These are phyloP conservation scores for Sebastes hubbsi DNA, from an alignment of 2,797 vertebrate species.

Conservation along the genomic window DNA sequence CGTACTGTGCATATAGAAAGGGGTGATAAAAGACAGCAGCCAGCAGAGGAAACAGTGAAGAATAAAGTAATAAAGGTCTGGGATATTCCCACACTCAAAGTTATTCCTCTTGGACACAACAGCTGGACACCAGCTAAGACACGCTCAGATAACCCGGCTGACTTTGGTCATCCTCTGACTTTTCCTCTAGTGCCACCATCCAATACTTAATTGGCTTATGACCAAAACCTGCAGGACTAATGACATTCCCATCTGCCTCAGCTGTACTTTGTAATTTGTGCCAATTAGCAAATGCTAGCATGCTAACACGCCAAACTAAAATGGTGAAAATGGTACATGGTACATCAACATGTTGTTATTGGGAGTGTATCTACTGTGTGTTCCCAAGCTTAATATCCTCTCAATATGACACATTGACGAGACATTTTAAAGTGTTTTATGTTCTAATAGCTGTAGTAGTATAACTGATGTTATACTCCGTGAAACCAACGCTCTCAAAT, in stretches of 20 bases:
- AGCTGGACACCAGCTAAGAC: not conserved
- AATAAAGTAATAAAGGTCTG: conserved; percentile 24
- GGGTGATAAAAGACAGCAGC: conserved; percentile 30
- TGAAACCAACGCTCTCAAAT: no score
- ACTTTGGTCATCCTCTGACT: not conserved
- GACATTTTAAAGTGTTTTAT: not conserved
- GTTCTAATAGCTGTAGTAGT: not conserved
- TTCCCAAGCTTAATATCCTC: no score
- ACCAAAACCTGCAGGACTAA: no score
- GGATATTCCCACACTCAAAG: conserved; percentile 25
- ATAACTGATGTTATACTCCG: fast-evolving
- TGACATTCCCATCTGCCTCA: no score
- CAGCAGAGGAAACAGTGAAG: conserved; percentile 5
- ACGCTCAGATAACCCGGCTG: not conserved
- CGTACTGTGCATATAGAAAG: conserved; percentile 29
- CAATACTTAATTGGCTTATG: no score
- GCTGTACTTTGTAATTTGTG: no score
- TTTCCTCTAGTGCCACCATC: no score
- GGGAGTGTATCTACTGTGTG: no score
- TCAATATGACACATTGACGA: no score
- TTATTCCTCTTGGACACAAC: conserved; percentile 16
- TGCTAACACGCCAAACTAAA: not conserved
- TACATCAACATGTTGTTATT: no score
- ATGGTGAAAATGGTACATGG: no score
- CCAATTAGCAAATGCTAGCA: not conserved